phyloP scores from a whole-genome alignment of 2,888 invertebrate genomes.

The Oegoconia quadripuncta region DNA sequence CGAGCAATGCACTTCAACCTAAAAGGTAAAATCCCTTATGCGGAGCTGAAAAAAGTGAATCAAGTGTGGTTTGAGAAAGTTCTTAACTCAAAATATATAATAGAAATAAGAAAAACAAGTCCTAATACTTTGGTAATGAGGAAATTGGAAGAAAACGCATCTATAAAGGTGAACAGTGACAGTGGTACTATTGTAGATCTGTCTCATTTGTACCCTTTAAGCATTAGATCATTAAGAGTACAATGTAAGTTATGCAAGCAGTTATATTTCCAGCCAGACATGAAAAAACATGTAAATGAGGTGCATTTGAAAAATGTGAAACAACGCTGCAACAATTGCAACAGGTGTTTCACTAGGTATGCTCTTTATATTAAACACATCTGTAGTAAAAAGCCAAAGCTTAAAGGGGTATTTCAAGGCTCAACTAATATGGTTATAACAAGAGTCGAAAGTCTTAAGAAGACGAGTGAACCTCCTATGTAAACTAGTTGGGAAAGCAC shows the following conservation, averaged over 20 bases:
- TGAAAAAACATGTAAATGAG: constrained; percentile 26
- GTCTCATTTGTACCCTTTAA: constrained; percentile 25
- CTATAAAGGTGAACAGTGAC: constrained; percentile 27
- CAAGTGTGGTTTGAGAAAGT: constrained; percentile 56
- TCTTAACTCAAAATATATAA: constrained; percentile 33
- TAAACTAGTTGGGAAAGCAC: too few relatives aligned
- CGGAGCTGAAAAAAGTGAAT: constrained; percentile 38
- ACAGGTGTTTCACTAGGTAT: constrained; percentile 22
- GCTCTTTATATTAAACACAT: constrained; percentile 23
- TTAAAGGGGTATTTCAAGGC: neutral
- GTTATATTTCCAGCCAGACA: constrained; percentile 6
- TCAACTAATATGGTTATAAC: neutral
- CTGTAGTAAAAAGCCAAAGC: constrained; percentile 1
- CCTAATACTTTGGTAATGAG: constrained; percentile 38
- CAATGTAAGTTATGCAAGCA: constrained; percentile 22
- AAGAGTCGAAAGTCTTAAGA: constrained; percentile 10
- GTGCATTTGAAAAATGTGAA: constrained; percentile 20
- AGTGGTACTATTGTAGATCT: constrained; percentile 30
- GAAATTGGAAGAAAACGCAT: constrained; percentile 26
- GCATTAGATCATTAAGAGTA: neutral
- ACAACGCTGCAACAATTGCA: constrained; percentile 27
- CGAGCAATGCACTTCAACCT: constrained; percentile 46
- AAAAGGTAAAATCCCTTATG: constrained; percentile 25
- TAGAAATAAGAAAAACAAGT: constrained; percentile 46
- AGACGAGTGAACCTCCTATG: too few relatives aligned